Percentiles rank a stretch among this genome's conserved stretches.
Evolutionary conservation across 2,113 vertebrate genomes (phyloP).

Genomic region (Aramus guarauna): DNA sequence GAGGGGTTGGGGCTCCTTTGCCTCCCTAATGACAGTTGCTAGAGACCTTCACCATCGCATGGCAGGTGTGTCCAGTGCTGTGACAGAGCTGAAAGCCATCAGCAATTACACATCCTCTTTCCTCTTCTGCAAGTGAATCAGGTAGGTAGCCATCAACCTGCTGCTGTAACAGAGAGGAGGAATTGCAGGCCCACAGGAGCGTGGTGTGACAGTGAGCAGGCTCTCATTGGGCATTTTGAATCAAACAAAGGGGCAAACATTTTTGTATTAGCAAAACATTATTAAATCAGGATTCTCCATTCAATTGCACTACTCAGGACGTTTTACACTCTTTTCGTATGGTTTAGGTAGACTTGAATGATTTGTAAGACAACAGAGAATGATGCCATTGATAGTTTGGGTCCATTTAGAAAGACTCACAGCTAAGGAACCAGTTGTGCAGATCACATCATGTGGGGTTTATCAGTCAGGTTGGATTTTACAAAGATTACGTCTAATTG

Average conservation of each 20-base stretch:
- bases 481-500: not conserved
- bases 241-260: not conserved
- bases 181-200: not conserved
- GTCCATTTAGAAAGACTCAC: not conserved
- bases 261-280: not conserved
- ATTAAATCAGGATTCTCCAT: not conserved
- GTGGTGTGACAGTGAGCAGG: not conserved
- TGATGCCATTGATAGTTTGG: fast-evolving
- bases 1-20: not conserved
- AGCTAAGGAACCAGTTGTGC: not conserved
- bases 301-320: not conserved
- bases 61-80: not conserved
- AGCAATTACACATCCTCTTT: not conserved
- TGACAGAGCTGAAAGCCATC: not conserved
- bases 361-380: not conserved
- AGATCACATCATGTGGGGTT: not conserved
- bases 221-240: not conserved
- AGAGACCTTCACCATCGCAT: not conserved
- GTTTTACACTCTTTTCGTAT: not conserved
- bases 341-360: not conserved
- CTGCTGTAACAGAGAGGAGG: not conserved
- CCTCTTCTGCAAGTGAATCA: not conserved
- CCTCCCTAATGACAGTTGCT: not conserved
- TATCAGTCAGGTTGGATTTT: not conserved
- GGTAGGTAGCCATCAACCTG: not conserved